Conservation (phyloP, 2,797 vertebrate genomes). For the Moxostoma hubbsi region DNA sequence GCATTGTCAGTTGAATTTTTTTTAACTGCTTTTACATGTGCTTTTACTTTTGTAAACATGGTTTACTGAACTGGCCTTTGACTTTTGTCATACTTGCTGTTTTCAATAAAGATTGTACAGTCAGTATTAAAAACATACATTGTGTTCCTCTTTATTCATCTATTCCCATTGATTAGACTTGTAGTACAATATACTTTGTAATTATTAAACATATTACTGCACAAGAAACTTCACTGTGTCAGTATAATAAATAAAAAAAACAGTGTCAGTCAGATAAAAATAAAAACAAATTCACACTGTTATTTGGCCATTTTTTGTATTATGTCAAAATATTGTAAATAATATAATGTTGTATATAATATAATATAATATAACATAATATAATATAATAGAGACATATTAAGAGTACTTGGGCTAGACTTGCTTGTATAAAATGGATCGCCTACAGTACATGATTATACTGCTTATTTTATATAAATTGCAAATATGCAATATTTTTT, state of each 20-base stretch:
- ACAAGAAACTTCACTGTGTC: background rate
- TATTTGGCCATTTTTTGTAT: too few relatives aligned
- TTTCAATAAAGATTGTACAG: constrained; percentile 63
- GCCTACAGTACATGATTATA: too few relatives aligned
- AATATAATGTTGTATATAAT: too few relatives aligned
- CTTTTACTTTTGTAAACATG: constrained; percentile 37
- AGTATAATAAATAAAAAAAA: background rate
- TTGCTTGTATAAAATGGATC: too few relatives aligned
- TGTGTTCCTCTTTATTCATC: background rate
- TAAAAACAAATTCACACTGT: too few relatives aligned
- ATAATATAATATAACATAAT: too few relatives aligned
- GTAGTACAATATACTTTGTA: background rate
- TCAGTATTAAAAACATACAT: constrained; percentile 36
- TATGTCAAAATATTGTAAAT: too few relatives aligned
- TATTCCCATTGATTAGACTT: background rate
- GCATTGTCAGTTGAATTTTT: constrained; percentile 32
- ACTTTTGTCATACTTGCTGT: constrained; percentile 46
- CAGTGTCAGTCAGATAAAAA: background rate
- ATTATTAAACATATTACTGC: background rate
- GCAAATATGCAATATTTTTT: too few relatives aligned
- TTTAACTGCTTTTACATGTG: constrained; percentile 21
- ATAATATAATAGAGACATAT: too few relatives aligned
- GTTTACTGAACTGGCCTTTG: constrained; percentile 38
- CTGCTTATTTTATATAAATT: too few relatives aligned
- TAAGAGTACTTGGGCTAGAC: too few relatives aligned